Percentiles rank a stretch among this genome's conserved stretches.
These are phyloP conservation scores for Scaptomyza pallida DNA, from an alignment of 1,140 invertebrate species.

Conservation along the genomic window DNA sequence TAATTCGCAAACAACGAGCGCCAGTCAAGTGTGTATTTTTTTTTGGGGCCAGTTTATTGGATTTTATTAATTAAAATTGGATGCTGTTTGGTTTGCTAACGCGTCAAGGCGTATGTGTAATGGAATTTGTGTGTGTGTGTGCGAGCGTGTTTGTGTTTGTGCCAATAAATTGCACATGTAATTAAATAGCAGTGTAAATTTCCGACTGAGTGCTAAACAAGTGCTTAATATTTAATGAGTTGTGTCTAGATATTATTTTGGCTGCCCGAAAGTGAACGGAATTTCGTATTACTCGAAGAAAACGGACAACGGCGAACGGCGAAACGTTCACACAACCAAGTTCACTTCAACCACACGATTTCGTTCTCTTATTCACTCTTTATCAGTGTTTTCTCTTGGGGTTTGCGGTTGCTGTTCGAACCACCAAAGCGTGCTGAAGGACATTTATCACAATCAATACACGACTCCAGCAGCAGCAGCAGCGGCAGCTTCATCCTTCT, in stretches of 20 bases:
- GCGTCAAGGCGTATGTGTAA: slow-evolving; percentile 44
- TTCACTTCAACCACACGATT: slow-evolving; percentile 21
- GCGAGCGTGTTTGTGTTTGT: slow-evolving; percentile 28
- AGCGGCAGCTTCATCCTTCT: slow-evolving; percentile 37
- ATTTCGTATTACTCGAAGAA: slow-evolving; percentile 30
- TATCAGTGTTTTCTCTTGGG: background rate
- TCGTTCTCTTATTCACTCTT: slow-evolving; percentile 7
- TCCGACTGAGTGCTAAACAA: slow-evolving; percentile 59
- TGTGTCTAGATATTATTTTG: slow-evolving; percentile 46
- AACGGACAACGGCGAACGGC: background rate
- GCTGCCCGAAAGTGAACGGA: slow-evolving; percentile 28
- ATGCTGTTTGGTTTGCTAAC: slow-evolving; percentile 56
- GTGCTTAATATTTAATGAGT: slow-evolving; percentile 76
- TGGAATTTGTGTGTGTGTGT: background rate
- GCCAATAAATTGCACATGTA: slow-evolving; percentile 55
- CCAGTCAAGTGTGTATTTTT: slow-evolving; percentile 14
- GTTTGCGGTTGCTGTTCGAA: slow-evolving; percentile 27
- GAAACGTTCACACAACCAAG: slow-evolving; percentile 1
- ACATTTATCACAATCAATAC: slow-evolving; percentile 80
- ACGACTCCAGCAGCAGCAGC: slow-evolving; percentile 45
- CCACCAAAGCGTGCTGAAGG: slow-evolving; percentile 53
- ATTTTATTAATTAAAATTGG: slow-evolving; percentile 76
- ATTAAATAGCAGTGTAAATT: slow-evolving; percentile 76
- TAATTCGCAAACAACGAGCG: slow-evolving; percentile 43
- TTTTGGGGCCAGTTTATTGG: slow-evolving; percentile 59